Conservation (phyloP, 1,140 invertebrate species). For the Bombus balteatus region DNA sequence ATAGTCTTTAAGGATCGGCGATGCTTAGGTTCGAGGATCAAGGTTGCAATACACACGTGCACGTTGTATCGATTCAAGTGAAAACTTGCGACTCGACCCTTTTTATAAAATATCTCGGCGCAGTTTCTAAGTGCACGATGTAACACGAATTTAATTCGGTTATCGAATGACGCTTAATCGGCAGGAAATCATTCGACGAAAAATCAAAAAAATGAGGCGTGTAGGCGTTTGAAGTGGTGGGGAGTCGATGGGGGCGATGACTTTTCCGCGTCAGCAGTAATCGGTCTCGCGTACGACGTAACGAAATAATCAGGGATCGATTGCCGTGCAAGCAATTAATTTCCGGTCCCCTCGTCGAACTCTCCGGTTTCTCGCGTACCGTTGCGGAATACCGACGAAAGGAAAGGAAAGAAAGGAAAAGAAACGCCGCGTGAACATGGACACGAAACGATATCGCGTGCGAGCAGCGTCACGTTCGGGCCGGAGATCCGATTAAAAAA, state of each 20-base stretch:
- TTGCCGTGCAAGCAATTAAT: constrained; percentile 48
- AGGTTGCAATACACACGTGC: no score
- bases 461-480: constrained; percentile 3
- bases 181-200: constrained; percentile 15
- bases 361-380: constrained; percentile 31
- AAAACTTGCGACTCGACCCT: no score
- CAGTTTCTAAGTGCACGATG: neutral
- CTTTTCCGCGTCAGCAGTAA: constrained; percentile 32
- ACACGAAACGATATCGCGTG: constrained; percentile 24
- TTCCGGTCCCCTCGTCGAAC: constrained; percentile 17
- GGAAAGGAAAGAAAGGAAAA: neutral
- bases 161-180: neutral
- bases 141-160: neutral
- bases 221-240: neutral
- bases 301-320: constrained; percentile 27
- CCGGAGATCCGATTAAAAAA: constrained; percentile 19
- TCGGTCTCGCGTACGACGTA: constrained; percentile 20
- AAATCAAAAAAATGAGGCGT: neutral
- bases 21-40: no score
- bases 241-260: constrained; percentile 22
- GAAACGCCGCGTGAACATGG: neutral
- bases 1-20: no score
- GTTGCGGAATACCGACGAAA: constrained; percentile 13
- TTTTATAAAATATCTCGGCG: neutral
- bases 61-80: no score